Evolutionary conservation across 2,888 invertebrate genomes (phyloP).

Genomic region (Sthenelais limicola): DNA sequence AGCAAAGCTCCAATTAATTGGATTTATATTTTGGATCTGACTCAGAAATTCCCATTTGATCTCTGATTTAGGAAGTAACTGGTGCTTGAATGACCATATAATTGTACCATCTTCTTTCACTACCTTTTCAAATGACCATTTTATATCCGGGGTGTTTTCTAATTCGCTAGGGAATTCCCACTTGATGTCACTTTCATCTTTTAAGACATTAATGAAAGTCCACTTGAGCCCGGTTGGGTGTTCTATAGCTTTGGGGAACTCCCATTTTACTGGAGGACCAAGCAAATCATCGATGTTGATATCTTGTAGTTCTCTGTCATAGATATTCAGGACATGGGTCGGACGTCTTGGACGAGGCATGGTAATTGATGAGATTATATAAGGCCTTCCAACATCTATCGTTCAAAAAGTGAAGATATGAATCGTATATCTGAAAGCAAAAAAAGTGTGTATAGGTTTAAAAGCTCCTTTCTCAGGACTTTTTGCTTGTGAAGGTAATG

Average conservation of each 20-base stretch:
- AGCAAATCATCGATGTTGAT: constrained; percentile 26
- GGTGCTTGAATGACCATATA: constrained; percentile 4
- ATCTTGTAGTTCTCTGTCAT: constrained; percentile 26
- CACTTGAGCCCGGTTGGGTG: not conserved
- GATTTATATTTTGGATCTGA: not conserved
- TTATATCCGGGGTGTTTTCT: not conserved
- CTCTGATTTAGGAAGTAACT: not conserved
- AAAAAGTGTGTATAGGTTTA: too few relatives aligned
- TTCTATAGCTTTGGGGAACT: constrained; percentile 3
- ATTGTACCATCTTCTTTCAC: not conserved
- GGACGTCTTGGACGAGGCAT: too few relatives aligned
- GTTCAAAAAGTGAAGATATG: too few relatives aligned
- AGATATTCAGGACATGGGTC: too few relatives aligned
- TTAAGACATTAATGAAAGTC: not conserved
- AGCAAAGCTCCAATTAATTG: constrained; percentile 16
- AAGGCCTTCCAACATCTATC: too few relatives aligned
- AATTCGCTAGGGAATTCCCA: constrained; percentile 8
- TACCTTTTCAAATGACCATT: not conserved
- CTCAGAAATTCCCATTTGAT: constrained; percentile 12
- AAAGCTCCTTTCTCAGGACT: too few relatives aligned
- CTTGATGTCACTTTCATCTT: not conserved
- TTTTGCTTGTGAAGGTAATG: too few relatives aligned
- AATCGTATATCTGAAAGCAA: too few relatives aligned
- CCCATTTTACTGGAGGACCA: constrained; percentile 19
- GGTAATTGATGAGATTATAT: too few relatives aligned